A percentile compares a stretch with the other conserved stretches of the same genome.
These are phyloP conservation scores for Microctonus aethiopoides DNA, from an alignment of 2,888 invertebrate species.

Conservation along the genomic window DNA sequence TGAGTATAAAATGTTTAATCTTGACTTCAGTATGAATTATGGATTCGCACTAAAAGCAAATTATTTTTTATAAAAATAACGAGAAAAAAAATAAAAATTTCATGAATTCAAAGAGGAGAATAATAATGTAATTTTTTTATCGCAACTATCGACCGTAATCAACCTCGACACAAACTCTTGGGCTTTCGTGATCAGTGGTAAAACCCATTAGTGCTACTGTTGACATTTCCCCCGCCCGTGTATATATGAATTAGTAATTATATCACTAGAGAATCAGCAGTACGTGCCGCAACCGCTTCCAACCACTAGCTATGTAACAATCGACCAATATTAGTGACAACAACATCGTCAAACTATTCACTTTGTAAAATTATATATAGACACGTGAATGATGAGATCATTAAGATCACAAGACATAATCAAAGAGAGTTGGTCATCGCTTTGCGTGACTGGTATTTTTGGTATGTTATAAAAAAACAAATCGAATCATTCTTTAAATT, in stretches of 20 bases:
- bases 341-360: constrained; percentile 14
- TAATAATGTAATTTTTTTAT: not conserved
- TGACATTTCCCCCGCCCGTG: constrained; percentile 17
- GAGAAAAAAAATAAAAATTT: not conserved
- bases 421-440: constrained; percentile 36
- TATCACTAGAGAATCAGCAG: constrained; percentile 16
- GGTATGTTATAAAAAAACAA: constrained; percentile 31
- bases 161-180: not conserved
- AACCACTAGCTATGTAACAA: not conserved
- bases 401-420: constrained; percentile 33
- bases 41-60: too few relatives aligned
- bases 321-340: not conserved
- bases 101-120: not conserved
- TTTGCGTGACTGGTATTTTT: constrained; percentile 37
- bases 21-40: too few relatives aligned
- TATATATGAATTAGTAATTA: constrained; percentile 22
- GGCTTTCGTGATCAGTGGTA: constrained; percentile 7
- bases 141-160: constrained; percentile 8
- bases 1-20: too few relatives aligned
- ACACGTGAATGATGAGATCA: constrained; percentile 26
- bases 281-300: too few relatives aligned
- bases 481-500: constrained; percentile 13
- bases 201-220: constrained; percentile 9
- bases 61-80: too few relatives aligned
- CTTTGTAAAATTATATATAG: constrained; percentile 19